phyloP scores from a whole-genome alignment of 2,888 invertebrate species.

The Eupelmus urozonus region DNA sequence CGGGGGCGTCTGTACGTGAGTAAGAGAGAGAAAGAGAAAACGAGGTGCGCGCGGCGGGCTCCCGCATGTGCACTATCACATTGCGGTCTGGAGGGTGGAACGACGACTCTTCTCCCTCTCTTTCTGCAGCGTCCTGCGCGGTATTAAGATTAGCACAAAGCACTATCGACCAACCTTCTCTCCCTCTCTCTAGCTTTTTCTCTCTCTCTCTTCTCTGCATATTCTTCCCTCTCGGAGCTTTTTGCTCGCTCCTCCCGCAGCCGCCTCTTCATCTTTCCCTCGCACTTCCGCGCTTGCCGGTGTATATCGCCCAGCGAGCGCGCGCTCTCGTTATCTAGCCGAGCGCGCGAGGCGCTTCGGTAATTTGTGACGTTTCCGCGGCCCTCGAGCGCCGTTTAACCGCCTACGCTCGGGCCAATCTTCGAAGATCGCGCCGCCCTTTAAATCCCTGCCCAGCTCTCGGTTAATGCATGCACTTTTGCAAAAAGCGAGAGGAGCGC shows the following conservation, averaged over 20 bases:
- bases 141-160: slow-evolving; percentile 74
- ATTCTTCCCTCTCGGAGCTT: slow-evolving; percentile 11
- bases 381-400: background rate
- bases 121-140: slow-evolving; percentile 55
- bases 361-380: slow-evolving; percentile 62
- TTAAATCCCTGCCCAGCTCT: background rate
- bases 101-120: slow-evolving; percentile 56
- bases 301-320: slow-evolving; percentile 8
- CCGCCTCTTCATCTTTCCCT: slow-evolving; percentile 9
- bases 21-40: slow-evolving; percentile 34
- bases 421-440: slow-evolving; percentile 5
- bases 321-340: slow-evolving; percentile 58
- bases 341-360: slow-evolving; percentile 49
- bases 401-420: background rate
- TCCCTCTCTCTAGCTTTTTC: slow-evolving; percentile 27
- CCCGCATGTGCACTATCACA: slow-evolving; percentile 63
- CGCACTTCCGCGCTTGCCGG: slow-evolving; percentile 4
- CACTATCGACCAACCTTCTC: slow-evolving; percentile 63
- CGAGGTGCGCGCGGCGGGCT: slow-evolving; percentile 26
- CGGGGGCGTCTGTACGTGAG: slow-evolving; percentile 1
- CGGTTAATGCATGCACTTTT: slow-evolving; percentile 49
- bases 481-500: slow-evolving; percentile 51
- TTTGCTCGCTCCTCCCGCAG: background rate
- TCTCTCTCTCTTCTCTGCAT: slow-evolving; percentile 7
- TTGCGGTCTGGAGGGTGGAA: slow-evolving; percentile 54